Conservation (phyloP, 2,113 vertebrate genomes). For the Cottus gobio region DNA sequence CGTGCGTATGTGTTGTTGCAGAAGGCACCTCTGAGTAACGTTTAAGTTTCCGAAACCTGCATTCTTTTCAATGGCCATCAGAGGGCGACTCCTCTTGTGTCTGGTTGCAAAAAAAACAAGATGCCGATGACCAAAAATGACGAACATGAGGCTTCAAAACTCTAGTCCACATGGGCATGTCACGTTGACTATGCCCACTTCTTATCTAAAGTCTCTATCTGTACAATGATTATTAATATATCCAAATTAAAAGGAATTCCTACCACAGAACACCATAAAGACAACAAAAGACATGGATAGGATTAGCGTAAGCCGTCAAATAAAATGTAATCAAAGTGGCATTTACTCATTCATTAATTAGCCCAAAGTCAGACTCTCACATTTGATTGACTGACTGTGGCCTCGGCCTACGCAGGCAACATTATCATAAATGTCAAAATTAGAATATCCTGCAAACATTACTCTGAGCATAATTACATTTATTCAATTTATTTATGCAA, state of each 20-base stretch:
- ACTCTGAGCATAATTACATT: conserved; percentile 27
- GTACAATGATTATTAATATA: too few species aligned
- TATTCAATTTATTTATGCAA: conserved; percentile 8
- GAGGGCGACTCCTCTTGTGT: background rate
- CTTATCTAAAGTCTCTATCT: too few species aligned
- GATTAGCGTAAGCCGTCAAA: background rate
- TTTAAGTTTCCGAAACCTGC: background rate
- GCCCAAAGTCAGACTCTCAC: conserved; percentile 1
- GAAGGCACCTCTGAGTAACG: too few species aligned
- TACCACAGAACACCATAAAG: too few species aligned
- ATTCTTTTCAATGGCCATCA: background rate
- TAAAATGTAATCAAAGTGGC: background rate
- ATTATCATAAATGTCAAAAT: conserved; percentile 59
- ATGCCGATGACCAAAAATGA: too few species aligned
- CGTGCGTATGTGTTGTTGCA: too few species aligned
- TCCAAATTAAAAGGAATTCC: too few species aligned
- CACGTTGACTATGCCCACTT: too few species aligned
- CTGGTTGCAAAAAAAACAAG: background rate
- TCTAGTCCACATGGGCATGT: too few species aligned
- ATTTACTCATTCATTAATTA: conserved; percentile 23
- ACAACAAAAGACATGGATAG: too few species aligned
- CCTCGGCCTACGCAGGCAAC: background rate
- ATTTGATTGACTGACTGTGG: background rate
- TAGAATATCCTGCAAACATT: conserved; percentile 43
- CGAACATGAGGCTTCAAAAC: too few species aligned